These are phyloP conservation scores for Thalpophila matura DNA, from an alignment of 2,888 invertebrate genomes.

Conservation along the genomic window DNA sequence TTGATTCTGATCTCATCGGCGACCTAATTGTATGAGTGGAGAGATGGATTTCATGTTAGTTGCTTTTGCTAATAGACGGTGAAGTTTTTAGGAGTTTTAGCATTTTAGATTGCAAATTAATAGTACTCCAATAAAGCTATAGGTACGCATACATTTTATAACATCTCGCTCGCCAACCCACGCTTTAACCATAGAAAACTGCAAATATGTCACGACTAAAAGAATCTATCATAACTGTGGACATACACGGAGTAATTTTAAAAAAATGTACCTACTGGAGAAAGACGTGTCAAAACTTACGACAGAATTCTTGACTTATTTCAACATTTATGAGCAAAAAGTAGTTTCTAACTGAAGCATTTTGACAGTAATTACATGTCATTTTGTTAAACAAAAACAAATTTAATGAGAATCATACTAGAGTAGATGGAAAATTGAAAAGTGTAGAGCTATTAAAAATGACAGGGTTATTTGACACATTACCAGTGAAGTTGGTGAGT, in stretches of 20 bases:
- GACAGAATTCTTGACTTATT: background rate
- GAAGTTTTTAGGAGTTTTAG: background rate
- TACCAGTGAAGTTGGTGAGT: background rate
- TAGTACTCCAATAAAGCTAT: too few relatives aligned
- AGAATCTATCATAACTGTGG: too few relatives aligned
- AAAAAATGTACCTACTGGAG: conserved; percentile 10
- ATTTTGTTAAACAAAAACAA: conserved; percentile 11
- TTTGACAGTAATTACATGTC: conserved; percentile 22
- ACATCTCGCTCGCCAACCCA: too few relatives aligned
- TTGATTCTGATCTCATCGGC: conserved; percentile 29
- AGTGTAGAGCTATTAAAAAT: conserved; percentile 7
- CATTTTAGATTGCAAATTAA: background rate
- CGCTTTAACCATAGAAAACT: too few relatives aligned
- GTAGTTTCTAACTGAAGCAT: background rate
- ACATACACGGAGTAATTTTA: too few relatives aligned
- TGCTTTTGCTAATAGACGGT: background rate
- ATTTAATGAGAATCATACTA: conserved; percentile 1
- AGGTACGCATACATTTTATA: too few relatives aligned
- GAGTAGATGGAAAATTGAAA: conserved; percentile 4
- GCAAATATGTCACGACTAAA: too few relatives aligned
- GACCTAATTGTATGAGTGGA: conserved; percentile 10
- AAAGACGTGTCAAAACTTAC: background rate
- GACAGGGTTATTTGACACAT: conserved; percentile 3
- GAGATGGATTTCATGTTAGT: conserved; percentile 30
- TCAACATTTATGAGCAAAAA: background rate